phyloP scores from a whole-genome alignment of 2,797 vertebrate species.

The Acanthopagrus latus region DNA sequence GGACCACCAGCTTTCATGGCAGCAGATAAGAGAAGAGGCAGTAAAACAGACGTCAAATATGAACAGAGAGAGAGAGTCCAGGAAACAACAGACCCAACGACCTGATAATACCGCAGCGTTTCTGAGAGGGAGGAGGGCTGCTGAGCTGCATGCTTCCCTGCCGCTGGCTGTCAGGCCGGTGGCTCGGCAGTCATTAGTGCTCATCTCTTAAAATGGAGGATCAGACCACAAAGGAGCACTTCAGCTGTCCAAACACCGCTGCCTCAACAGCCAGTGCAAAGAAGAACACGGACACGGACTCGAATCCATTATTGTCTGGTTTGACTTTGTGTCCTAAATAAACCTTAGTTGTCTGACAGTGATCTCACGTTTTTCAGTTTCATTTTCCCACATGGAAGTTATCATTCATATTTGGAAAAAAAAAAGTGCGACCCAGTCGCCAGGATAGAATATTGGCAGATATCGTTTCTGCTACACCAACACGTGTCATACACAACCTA shows the following conservation, averaged over 20 bases:
- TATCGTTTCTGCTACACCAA: no score
- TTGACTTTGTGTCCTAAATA: neutral
- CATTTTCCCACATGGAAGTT: no score
- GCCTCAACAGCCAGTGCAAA: slow-evolving; percentile 3
- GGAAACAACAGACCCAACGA: neutral
- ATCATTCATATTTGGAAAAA: no score
- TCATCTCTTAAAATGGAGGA: slow-evolving; percentile 48
- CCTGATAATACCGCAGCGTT: slow-evolving; percentile 10
- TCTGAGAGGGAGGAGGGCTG: neutral
- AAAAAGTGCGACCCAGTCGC: no score
- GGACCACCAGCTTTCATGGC: slow-evolving; percentile 26
- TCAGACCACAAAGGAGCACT: slow-evolving; percentile 40
- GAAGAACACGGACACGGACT: neutral
- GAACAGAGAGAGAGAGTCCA: slow-evolving; percentile 15
- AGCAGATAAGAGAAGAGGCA: slow-evolving; percentile 23
- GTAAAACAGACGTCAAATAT: slow-evolving; percentile 17
- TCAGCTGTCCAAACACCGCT: slow-evolving; percentile 42
- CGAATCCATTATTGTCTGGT: neutral
- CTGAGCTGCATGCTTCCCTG: slow-evolving; percentile 7
- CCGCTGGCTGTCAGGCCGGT: slow-evolving; percentile 26
- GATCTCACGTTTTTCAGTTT: neutral
- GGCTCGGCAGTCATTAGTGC: slow-evolving; percentile 43
- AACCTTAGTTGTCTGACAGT: neutral
- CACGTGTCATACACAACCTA: no score
- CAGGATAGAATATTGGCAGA: no score